Conservation (phyloP, 2,888 invertebrate genomes). For the Erebia ligea region DNA sequence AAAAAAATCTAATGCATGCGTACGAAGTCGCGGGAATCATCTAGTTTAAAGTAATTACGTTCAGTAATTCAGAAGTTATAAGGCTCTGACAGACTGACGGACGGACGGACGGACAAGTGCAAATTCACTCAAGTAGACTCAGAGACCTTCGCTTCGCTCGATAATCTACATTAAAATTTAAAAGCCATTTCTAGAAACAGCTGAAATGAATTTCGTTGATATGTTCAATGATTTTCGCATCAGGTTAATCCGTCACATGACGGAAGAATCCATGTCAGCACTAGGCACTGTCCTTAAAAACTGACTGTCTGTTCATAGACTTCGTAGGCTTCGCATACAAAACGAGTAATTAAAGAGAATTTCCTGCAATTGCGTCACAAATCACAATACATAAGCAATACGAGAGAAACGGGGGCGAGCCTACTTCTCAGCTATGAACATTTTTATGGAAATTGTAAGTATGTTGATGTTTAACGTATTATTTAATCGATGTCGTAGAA, state of each 20-base stretch:
- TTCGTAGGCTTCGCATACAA: constrained; percentile 63
- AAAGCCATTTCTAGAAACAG: too few relatives aligned
- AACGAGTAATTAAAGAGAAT: constrained; percentile 62
- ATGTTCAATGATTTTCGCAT: background rate
- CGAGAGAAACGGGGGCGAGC: constrained; percentile 29
- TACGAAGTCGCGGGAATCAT: too few relatives aligned
- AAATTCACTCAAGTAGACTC: too few relatives aligned
- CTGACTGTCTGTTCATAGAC: constrained; percentile 54
- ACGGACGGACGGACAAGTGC: too few relatives aligned
- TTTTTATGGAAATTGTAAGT: constrained; percentile 18
- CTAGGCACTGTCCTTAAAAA: constrained; percentile 56
- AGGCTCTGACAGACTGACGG: too few relatives aligned
- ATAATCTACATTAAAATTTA: too few relatives aligned
- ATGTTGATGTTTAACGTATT: constrained; percentile 7
- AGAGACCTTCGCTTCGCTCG: too few relatives aligned
- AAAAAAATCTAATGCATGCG: too few relatives aligned
- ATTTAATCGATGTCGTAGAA: constrained; percentile 8
- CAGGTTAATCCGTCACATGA: constrained; percentile 2
- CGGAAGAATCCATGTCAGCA: constrained; percentile 44
- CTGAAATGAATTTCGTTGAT: background rate
- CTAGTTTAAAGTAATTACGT: too few relatives aligned
- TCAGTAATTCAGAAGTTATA: too few relatives aligned
- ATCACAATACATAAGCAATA: constrained; percentile 27
- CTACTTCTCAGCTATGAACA: constrained; percentile 20
- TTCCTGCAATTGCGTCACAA: constrained; percentile 49